A percentile compares a stretch with the other conserved stretches of the same genome.
Evolutionary conservation across 2,113 vertebrate genomes (phyloP).

Genomic region (Nothocercus nigrocapillus): DNA sequence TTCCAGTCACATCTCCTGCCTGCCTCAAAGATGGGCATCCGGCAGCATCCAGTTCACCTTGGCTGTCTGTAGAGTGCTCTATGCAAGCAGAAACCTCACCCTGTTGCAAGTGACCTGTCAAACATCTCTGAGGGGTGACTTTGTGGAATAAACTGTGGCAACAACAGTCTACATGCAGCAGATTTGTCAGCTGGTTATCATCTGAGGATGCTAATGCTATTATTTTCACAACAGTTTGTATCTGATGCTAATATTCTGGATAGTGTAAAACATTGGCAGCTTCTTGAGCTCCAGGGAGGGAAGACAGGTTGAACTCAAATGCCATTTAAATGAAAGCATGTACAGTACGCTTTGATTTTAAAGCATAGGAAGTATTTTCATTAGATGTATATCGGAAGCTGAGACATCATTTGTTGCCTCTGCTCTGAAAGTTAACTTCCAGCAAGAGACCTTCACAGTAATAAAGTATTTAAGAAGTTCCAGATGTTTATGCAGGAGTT

Average conservation of each 20-base stretch:
- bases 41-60: background rate
- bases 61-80: background rate
- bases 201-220: background rate
- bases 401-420: background rate
- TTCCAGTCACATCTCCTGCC: background rate
- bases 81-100: background rate
- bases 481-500: constrained; percentile 49
- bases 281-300: background rate
- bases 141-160: background rate
- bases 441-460: background rate
- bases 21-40: background rate
- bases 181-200: background rate
- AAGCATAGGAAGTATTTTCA: constrained; percentile 25
- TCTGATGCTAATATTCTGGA: background rate
- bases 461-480: constrained; percentile 53
- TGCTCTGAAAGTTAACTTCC: constrained; percentile 34
- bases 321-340: constrained; percentile 26
- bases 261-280: constrained; percentile 18
- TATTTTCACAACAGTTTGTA: background rate
- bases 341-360: constrained; percentile 32
- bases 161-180: background rate
- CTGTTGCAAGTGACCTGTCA: background rate
- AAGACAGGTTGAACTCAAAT: constrained; percentile 23
- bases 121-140: background rate
- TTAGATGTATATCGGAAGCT: background rate